These are phyloP conservation scores for Emydura subglobosa DNA, from an alignment of 2,113 vertebrate genomes.

Conservation along the genomic window DNA sequence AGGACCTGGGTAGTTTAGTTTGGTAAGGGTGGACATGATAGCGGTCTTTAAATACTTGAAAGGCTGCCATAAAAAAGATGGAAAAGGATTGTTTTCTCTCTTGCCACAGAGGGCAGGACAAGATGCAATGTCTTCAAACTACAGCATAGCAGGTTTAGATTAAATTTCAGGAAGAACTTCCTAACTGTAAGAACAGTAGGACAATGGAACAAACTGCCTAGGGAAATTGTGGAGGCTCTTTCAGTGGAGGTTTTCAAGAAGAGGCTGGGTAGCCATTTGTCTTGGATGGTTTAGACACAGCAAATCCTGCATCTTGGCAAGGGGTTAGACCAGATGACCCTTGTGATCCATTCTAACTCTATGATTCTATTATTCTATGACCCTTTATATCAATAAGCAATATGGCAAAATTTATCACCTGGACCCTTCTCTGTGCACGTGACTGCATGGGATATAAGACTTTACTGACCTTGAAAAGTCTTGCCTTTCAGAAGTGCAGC, in stretches of 20 bases:
- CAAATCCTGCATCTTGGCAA: neutral
- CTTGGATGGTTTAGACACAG: neutral
- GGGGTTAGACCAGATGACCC: neutral
- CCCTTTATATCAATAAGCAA: neutral
- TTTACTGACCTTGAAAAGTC: neutral
- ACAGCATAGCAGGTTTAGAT: neutral
- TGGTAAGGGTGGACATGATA: too few relatives aligned
- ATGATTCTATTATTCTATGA: neutral
- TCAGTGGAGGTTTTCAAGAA: neutral
- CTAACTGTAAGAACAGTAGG: neutral
- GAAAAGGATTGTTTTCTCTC: neutral
- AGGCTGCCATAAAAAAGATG: neutral
- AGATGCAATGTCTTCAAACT: neutral
- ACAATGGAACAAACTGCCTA: neutral
- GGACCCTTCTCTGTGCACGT: neutral
- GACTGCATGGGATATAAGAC: neutral
- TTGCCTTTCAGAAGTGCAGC: neutral
- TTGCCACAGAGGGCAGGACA: neutral
- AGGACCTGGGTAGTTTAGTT: too few relatives aligned
- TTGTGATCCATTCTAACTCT: neutral
- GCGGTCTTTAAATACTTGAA: neutral
- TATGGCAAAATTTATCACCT: neutral
- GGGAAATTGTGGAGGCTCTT: neutral
- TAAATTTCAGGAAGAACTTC: neutral
- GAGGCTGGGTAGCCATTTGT: neutral